phyloP scores from a whole-genome alignment of 1,140 invertebrate genomes.

The Neodiprion fabricii region DNA sequence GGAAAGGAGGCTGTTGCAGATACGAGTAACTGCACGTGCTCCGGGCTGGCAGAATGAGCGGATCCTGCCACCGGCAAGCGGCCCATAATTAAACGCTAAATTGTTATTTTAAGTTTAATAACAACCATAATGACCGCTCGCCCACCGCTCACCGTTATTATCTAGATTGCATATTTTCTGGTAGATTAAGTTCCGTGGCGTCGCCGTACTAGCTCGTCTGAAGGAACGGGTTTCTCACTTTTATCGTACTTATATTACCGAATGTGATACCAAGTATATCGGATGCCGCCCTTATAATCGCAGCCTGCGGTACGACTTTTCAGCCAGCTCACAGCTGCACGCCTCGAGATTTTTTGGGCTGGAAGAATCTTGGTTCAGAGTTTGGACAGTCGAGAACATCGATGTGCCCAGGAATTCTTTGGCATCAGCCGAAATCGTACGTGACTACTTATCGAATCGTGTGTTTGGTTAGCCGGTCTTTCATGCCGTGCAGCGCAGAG shows the following conservation, averaged over 20 bases:
- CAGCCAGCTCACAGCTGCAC: no score
- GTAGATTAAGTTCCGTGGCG: conserved; percentile 54
- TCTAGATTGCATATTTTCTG: conserved; percentile 61
- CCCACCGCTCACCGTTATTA: conserved; percentile 54
- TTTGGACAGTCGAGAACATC: no score
- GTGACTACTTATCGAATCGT: no score
- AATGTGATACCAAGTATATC: no score
- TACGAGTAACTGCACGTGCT: background rate
- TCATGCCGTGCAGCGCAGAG: no score
- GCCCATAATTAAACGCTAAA: conserved; percentile 59
- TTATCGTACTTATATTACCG: background rate
- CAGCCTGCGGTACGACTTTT: no score
- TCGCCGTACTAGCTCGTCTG: background rate
- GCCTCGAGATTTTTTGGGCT: no score
- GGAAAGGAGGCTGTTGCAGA: background rate
- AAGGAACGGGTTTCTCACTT: background rate
- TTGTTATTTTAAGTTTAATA: conserved; percentile 60
- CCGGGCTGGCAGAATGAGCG: background rate
- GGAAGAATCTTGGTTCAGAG: no score
- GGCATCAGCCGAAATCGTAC: no score
- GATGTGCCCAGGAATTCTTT: no score
- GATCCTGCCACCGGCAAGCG: conserved; percentile 20
- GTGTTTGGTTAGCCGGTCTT: no score
- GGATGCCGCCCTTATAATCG: no score
- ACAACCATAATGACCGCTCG: conserved; percentile 55